phyloP scores from a whole-genome alignment of 2,888 invertebrate genomes.

The Adelphocoris suturalis region DNA sequence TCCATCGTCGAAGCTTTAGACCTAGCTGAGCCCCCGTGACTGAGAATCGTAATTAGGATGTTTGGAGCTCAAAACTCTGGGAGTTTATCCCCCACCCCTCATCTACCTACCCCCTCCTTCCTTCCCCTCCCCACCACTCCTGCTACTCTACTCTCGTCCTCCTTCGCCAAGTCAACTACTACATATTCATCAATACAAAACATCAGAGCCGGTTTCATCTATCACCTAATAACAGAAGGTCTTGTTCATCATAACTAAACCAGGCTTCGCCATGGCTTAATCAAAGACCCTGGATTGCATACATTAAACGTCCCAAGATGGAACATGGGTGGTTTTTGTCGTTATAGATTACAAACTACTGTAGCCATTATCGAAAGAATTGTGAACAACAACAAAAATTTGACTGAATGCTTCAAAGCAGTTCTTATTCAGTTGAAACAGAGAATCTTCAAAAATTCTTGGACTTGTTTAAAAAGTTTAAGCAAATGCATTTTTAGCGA shows the following conservation, averaged over 20 bases:
- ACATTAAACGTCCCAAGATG: slow-evolving; percentile 1
- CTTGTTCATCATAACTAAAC: slow-evolving; percentile 64
- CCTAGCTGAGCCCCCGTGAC: slow-evolving; percentile 56
- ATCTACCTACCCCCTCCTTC: neutral
- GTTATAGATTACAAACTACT: neutral
- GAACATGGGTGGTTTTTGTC: neutral
- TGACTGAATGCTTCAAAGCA: too few relatives aligned
- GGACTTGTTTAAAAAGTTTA: too few relatives aligned
- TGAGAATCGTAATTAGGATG: slow-evolving; percentile 67
- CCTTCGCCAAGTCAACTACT: slow-evolving; percentile 57
- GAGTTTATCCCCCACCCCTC: slow-evolving; percentile 34
- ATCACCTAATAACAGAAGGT: slow-evolving; percentile 64
- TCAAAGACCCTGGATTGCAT: slow-evolving; percentile 57
- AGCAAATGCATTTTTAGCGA: too few relatives aligned
- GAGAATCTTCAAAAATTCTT: too few relatives aligned
- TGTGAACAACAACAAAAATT: too few relatives aligned
- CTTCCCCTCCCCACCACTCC: too few relatives aligned
- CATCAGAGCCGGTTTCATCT: slow-evolving; percentile 65
- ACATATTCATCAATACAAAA: slow-evolving; percentile 66
- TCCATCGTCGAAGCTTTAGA: slow-evolving; percentile 5
- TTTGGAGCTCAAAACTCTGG: slow-evolving; percentile 62
- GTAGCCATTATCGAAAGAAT: too few relatives aligned
- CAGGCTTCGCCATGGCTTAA: slow-evolving; percentile 57
- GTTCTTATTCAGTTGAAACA: too few relatives aligned
- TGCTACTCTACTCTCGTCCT: neutral